Evolutionary conservation across 2,797 vertebrate species (phyloP).

Genomic region (Spheniscus humboldti): DNA sequence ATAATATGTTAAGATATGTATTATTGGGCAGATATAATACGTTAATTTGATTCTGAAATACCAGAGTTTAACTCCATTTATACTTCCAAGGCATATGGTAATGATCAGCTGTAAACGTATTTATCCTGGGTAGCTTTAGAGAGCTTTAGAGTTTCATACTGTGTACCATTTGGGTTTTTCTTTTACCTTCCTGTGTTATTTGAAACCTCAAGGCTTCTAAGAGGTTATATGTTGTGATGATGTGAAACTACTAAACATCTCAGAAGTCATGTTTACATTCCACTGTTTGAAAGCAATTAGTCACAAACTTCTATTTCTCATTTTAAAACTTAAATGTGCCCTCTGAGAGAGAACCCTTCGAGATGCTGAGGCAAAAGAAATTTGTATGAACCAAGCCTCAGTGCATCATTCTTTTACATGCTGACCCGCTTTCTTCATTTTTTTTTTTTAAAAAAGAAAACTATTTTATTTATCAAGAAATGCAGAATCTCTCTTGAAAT

Average conservation of each 20-base stretch:
- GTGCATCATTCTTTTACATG: neutral
- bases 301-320: neutral
- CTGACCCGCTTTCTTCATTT: neutral
- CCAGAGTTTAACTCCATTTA: neutral
- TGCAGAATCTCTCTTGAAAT: neutral
- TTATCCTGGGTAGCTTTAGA: neutral
- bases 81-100: neutral
- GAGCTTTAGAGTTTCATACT: neutral
- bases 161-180: neutral
- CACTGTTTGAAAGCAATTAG: constrained; percentile 1
- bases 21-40: neutral
- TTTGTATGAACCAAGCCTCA: neutral
- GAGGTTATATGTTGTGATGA: neutral
- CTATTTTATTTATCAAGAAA: neutral
- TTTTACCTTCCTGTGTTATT: neutral
- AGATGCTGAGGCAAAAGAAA: neutral
- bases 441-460: neutral
- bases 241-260: neutral
- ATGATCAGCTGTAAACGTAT: neutral
- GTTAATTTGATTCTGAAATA: neutral
- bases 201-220: neutral
- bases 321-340: neutral
- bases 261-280: neutral
- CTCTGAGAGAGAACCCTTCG: neutral
- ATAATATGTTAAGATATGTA: fast-evolving